Evolutionary conservation across 1,140 invertebrate genomes (phyloP), one percentile per base, ranked within the genome.

Genomic region (Drosophila kurseongensis): DNA sequence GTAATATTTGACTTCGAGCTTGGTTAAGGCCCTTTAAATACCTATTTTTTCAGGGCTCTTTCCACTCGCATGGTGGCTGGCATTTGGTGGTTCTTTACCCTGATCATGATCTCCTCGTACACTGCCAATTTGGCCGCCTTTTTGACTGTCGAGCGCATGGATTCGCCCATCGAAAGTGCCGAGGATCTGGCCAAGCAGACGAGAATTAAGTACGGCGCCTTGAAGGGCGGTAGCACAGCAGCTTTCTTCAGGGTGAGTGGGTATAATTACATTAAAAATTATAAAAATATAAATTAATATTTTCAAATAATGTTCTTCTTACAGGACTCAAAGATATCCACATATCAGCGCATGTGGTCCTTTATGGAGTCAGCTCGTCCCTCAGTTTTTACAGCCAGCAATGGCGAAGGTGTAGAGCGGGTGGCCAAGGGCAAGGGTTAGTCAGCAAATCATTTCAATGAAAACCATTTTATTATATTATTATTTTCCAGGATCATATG

Each of bases 71-170:
- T 98, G 95, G 97, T 98, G 5, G 97, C 97, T 9, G 95, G 95
- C 42, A 98, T 97, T 94, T 99, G 98, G 98, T 99, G 98, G 98
- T 98, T 99, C 93, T 99, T 99, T 93, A 99, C 98, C 0, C 93
- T 99, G 14, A 99, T 99, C 80, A 98, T 99, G 96, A 99, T 99
- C 85, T 99, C 98, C 13, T 99, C 98, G 1, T 99, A 99, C 93
- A 99, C 98, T 27, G 98, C 98, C 36, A 99, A 99, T 93, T 94
- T 99, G 80, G 98, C 98, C 18, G 98, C 98, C 29, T 99, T 99
- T 93, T 93, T 99, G 5, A 99, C 98, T 0, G 98, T 99, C 5
- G 98, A 99, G 92, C 94, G 98, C 76, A 97, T 99, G 96, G 97
- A 98, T 91, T 97, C 97, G 0, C 97, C 98, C 6, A 99, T 99